A percentile compares a stretch with the other conserved stretches of the same genome.
Evolutionary conservation across 1,140 invertebrate genomes (phyloP).

Genomic region (Galendromus occidentalis): DNA sequence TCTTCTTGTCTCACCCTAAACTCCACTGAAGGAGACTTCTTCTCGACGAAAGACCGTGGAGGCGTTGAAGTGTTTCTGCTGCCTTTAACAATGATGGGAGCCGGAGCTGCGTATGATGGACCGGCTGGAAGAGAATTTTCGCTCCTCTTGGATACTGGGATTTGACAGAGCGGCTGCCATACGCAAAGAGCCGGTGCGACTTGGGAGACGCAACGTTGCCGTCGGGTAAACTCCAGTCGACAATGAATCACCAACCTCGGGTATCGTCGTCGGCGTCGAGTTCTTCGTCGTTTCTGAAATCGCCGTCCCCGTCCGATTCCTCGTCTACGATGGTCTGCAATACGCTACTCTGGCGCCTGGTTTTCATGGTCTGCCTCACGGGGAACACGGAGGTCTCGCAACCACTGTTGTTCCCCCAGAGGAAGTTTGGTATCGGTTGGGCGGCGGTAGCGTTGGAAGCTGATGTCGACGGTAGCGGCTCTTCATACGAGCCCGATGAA

Average conservation of each 20-base stretch:
- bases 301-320: not conserved
- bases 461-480: too few species aligned
- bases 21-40: not conserved
- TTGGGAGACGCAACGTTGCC: too few species aligned
- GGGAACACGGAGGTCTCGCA: not conserved
- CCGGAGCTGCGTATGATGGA: conserved; percentile 6
- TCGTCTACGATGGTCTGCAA: not conserved
- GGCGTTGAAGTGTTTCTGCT: not conserved
- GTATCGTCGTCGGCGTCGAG: too few species aligned
- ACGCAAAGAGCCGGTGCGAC: too few species aligned
- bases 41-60: not conserved
- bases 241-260: too few species aligned
- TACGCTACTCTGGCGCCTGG: not conserved
- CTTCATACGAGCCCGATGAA: too few species aligned
- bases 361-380: not conserved
- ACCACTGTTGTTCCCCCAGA: not conserved
- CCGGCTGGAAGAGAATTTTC: not conserved
- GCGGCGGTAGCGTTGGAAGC: too few species aligned
- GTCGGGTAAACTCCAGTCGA: too few species aligned
- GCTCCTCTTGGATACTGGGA: too few species aligned
- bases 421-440: not conserved
- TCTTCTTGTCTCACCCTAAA: not conserved
- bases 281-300: too few species aligned
- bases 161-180: too few species aligned
- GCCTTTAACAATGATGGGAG: not conserved